Evolutionary conservation across 2,113 vertebrate genomes (phyloP).

Genomic region (Podiceps cristatus): DNA sequence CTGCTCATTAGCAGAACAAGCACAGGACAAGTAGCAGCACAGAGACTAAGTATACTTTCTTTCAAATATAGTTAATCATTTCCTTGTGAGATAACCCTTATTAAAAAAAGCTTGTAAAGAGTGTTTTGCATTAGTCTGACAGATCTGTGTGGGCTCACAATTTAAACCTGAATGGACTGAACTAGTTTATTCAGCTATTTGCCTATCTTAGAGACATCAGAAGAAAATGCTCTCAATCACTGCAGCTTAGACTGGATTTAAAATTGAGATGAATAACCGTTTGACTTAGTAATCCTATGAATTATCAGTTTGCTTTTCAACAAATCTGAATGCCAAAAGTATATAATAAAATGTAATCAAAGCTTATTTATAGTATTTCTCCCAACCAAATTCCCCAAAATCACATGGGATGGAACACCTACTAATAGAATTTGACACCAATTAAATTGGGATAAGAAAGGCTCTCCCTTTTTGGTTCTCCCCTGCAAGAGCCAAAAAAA

Average conservation of each 20-base stretch:
- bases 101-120: neutral
- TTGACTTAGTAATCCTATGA: neutral
- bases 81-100: neutral
- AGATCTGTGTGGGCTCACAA: neutral
- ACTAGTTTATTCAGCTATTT: neutral
- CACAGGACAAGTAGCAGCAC: neutral
- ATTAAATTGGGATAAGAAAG: conserved; percentile 1
- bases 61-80: neutral
- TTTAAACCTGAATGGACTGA: neutral
- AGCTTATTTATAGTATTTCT: neutral
- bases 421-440: neutral
- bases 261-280: neutral
- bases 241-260: neutral
- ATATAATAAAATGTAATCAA: neutral
- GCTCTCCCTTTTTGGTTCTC: neutral
- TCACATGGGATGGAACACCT: neutral
- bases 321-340: neutral
- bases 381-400: neutral
- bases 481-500: neutral
- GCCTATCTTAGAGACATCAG: neutral
- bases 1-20: neutral
- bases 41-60: neutral
- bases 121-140: neutral
- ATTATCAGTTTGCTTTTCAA: neutral
- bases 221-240: neutral